Evolutionary conservation across 2,888 invertebrate genomes (phyloP), one percentile per base, ranked within the genome.

Genomic region (Notodonta dromedarius): DNA sequence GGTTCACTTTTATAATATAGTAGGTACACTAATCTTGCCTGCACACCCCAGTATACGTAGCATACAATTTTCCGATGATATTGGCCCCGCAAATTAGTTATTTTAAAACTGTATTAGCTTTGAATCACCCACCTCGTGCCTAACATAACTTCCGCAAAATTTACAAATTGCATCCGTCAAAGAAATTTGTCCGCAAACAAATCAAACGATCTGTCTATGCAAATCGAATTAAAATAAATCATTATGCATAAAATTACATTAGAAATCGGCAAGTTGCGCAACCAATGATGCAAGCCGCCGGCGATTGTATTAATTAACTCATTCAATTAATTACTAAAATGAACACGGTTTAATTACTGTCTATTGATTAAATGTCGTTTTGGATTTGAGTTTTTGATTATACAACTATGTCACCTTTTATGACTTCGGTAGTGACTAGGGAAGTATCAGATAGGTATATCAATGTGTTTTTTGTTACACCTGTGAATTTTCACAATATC

Each of bases 281-380:
- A 76, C 61, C 59, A 32, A 44, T 76, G 70, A 74, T 63, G 66
- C 70, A 75, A 74, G 66, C 70, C 61, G 52, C 44, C 42, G 60
- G 35, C 53, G 44, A 57, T 61, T 60, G 70, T 66, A 63, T 67
- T 56, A 66, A 62, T 62, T 63, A 58, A 69, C 57, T 65, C 59
- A 70, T 74, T 66, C 58, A 68, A 70, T 73, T 66, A 79, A 74
- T 75, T 63, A 63, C 55, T 61, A 63, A 69, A 69, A 63, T 67
- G 66, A 66, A 67, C 62, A 63, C 66, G 63, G 54, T 62, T 69
- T 71, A 71, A 69, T 74, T 69, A 67, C 65, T 54, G 60, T 48
- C 59, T 62, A 70, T 61, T 76, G 71, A 69, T 63, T 72, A 71
- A 70, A 72, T 62, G 63, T 64, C 61, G 56, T 57, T 62, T 61